Evolutionary conservation across 2,113 vertebrate species (phyloP), one percentile per base, ranked within the genome.

Genomic region (Nesogale talazaci): DNA sequence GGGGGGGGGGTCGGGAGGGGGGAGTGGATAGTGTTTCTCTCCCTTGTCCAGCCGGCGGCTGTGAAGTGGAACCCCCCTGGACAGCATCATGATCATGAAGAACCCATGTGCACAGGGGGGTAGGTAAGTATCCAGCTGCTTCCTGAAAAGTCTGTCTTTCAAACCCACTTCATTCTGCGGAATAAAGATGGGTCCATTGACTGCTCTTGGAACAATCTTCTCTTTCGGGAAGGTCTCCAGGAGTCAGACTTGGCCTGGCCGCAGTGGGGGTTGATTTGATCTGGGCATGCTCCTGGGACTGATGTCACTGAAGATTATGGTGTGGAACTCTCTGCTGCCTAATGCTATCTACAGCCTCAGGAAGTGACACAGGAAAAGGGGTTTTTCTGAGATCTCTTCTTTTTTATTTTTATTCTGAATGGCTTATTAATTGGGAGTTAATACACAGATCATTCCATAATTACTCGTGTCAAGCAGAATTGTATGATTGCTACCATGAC

Each of bases 321-420:
- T 79, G 22, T 42, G 72, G 15, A 7, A 19, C 15, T 67, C 8
- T 61, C 42, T 70, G 74, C 78, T 65, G 31, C 42, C 74, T 82
- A 2, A 17, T n/a, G 52, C 76, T 81, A 74, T 36, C 85, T 74
- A 8, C 34, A 75, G 74, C 75, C 56, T 91, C 63, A 70, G 72
- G 83, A 92, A 56, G 72, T 36, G 15, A 5, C 77, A 84, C 31
- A 91, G 59, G 59, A 89, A 75, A 86, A 78, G 79, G 9, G 25
- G 6, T 63, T 93, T 93, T 80, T 76, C 59, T 89, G 56, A 76
- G 80, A 40, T 65, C 38, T 57, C 20, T 23, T 69, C 34, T 77
- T 69, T 70, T 72, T 52, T 52, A 52, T n/a, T n/a, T n/a, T n/a
- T n/a, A n/a, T n/a, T n/a, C n/a, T n/a, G n/a, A n/a, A n/a, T n/a